These are phyloP conservation scores for Rhea pennata DNA, from an alignment of 2,113 vertebrate species.

Conservation along the genomic window DNA sequence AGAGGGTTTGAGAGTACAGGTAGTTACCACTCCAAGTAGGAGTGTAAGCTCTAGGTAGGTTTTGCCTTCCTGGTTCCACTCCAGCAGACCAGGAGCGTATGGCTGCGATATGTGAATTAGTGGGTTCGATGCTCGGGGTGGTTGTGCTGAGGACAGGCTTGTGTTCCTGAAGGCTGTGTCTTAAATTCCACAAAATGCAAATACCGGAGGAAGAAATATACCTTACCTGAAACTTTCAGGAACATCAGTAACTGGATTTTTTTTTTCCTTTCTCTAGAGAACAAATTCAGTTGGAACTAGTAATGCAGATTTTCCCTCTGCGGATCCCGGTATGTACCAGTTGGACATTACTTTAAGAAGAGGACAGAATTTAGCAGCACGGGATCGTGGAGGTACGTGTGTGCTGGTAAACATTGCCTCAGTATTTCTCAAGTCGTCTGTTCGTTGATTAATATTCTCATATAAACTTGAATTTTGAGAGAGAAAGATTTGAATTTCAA, in stretches of 20 bases:
- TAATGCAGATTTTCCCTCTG: conserved; percentile 83
- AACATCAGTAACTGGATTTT: background rate
- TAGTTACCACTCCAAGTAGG: background rate
- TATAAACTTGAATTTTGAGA: too few relatives aligned
- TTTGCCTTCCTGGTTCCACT: background rate
- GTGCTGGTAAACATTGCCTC: background rate
- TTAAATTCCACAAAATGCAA: background rate
- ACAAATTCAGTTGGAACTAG: conserved; percentile 81
- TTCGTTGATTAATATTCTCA: background rate
- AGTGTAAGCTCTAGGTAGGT: background rate
- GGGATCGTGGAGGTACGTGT: conserved; percentile 90
- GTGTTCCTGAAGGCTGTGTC: background rate
- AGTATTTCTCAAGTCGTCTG: background rate
- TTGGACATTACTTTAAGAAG: conserved; percentile 90
- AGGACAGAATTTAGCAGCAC: conserved; percentile 91
- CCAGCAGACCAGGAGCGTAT: background rate
- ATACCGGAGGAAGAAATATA: background rate
- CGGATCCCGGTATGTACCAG: conserved; percentile 90
- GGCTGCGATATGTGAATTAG: too few relatives aligned
- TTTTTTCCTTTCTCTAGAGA: conserved; percentile 74
- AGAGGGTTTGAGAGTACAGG: background rate
- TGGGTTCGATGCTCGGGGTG: background rate
- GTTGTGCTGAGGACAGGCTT: fast-evolving
- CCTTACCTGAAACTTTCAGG: background rate
- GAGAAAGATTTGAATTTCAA: too few relatives aligned